Percentiles rank a stretch among this genome's conserved stretches.
Evolutionary conservation across 1,140 invertebrate genomes (phyloP).

Genomic region (Tigriopus japonicus): DNA sequence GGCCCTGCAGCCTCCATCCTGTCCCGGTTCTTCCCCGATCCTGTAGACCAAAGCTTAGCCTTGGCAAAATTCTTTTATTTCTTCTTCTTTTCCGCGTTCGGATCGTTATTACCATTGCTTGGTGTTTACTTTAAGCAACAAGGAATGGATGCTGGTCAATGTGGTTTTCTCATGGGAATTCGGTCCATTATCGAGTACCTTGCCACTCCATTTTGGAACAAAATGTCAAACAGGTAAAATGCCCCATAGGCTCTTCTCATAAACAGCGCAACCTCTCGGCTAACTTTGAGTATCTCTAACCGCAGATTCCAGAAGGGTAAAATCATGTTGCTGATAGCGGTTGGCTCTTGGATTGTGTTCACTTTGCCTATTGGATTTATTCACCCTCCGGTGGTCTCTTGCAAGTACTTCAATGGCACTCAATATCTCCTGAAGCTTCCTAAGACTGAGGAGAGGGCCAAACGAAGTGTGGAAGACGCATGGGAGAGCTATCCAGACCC

Average conservation of each 20-base stretch:
- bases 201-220: slow-evolving; percentile 94
- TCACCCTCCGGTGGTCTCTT: slow-evolving; percentile 72
- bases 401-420: slow-evolving; percentile 55
- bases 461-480: slow-evolving; percentile 15
- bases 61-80: slow-evolving; percentile 95
- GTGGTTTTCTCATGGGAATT: slow-evolving; percentile 72
- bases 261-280: not conserved
- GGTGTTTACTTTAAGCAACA: slow-evolving; percentile 89
- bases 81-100: slow-evolving; percentile 98
- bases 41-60: slow-evolving; percentile 67
- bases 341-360: slow-evolving; percentile 88
- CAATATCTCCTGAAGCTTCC: slow-evolving; percentile 24
- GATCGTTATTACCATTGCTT: slow-evolving; percentile 90
- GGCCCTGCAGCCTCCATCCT: not conserved
- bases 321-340: slow-evolving; percentile 64
- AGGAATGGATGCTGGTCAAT: slow-evolving; percentile 90
- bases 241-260: not conserved
- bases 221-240: slow-evolving; percentile 61
- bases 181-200: slow-evolving; percentile 93
- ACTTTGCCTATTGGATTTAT: slow-evolving; percentile 87
- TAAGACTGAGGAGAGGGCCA: slow-evolving; percentile 10
- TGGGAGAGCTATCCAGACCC: not conserved
- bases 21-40: slow-evolving; percentile 38
- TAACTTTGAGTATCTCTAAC: too few relatives aligned
- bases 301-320: slow-evolving; percentile 65